These are phyloP conservation scores for Athetis lepigone DNA, from an alignment of 2,888 invertebrate species.

Conservation along the genomic window DNA sequence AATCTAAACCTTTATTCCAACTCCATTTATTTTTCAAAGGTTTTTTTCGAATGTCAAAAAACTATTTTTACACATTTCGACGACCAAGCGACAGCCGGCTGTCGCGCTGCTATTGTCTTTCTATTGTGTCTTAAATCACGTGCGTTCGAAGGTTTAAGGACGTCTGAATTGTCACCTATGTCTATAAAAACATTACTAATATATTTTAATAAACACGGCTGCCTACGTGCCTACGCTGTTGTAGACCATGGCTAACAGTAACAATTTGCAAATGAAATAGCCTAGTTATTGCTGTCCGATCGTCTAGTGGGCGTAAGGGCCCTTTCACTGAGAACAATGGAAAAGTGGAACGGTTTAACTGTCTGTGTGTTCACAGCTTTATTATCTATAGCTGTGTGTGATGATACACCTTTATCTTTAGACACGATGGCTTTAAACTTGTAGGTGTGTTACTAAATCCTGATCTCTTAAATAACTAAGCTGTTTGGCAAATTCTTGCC, in stretches of 20 bases:
- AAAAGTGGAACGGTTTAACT: slow-evolving; percentile 62
- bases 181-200: not conserved
- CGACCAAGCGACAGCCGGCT: no score
- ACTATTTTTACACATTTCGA: no score
- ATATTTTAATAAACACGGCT: slow-evolving; percentile 13
- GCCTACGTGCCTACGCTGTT: slow-evolving; percentile 18
- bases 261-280: slow-evolving; percentile 62
- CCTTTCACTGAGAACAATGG: slow-evolving; percentile 64
- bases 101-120: no score
- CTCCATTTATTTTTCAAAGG: no score
- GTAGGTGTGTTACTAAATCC: not conserved
- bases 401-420: slow-evolving; percentile 16
- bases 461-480: not conserved
- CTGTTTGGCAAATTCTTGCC: not conserved
- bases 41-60: no score
- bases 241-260: slow-evolving; percentile 37
- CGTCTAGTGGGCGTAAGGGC: slow-evolving; percentile 49
- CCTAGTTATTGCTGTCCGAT: slow-evolving; percentile 57
- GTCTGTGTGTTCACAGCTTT: slow-evolving; percentile 58
- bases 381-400: slow-evolving; percentile 42
- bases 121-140: no score
- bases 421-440: not conserved
- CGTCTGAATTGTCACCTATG: no score
- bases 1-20: no score
- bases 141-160: no score